Percentiles rank a stretch among this genome's conserved stretches.
Conservation (phyloP, 1,140 invertebrate genomes). For the Drosophila pseudoananassae region DNA sequence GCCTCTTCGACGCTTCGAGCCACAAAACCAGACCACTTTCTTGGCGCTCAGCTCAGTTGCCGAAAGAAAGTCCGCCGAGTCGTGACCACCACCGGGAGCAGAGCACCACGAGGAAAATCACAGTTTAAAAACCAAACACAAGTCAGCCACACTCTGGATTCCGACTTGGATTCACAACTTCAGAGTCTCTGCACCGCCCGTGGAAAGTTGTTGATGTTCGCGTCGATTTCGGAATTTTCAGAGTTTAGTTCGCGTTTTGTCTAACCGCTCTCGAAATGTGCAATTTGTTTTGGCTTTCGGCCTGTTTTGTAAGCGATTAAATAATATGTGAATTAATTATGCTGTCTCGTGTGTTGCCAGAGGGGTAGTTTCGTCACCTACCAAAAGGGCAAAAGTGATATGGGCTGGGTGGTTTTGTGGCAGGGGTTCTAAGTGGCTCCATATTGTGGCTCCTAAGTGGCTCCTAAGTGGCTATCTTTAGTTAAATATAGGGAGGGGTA, state of each 20-base stretch:
- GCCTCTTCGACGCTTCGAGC: constrained; percentile 44
- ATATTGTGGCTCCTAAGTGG: too few species aligned
- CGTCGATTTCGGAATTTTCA: constrained; percentile 37
- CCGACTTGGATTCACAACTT: constrained; percentile 1
- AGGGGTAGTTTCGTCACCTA: not conserved
- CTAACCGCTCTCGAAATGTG: constrained; percentile 48
- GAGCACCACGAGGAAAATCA: constrained; percentile 18
- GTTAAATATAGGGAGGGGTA: too few species aligned
- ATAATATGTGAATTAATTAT: constrained; percentile 47
- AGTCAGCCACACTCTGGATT: constrained; percentile 11
- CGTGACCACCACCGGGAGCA: constrained; percentile 49
- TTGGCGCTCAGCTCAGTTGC: constrained; percentile 78
- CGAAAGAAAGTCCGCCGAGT: constrained; percentile 82
- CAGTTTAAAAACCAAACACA: constrained; percentile 9
- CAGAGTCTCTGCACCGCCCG: constrained; percentile 23
- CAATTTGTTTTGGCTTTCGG: constrained; percentile 51
- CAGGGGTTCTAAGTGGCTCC: too few species aligned
- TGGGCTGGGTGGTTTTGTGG: too few species aligned
- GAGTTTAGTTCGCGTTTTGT: constrained; percentile 41
- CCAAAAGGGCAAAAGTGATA: not conserved
- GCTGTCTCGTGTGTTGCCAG: constrained; percentile 3
- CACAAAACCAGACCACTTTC: constrained; percentile 83
- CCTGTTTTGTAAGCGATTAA: constrained; percentile 68
- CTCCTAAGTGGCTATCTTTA: too few species aligned
- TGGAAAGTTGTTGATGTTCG: constrained; percentile 66